phyloP scores from a whole-genome alignment of 2,888 invertebrate species.

The Dysmachus trigonus region DNA sequence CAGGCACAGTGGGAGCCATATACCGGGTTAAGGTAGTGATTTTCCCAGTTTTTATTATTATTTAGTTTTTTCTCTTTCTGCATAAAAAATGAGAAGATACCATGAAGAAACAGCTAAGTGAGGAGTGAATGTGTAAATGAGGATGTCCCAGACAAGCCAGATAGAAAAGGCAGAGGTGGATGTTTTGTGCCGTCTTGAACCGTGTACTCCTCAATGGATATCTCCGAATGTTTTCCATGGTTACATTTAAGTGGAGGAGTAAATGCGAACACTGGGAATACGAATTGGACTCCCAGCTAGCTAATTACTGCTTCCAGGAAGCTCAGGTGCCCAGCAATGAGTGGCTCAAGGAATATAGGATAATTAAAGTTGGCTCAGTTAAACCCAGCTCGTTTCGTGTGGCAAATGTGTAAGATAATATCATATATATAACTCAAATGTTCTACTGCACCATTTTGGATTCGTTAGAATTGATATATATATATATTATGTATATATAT shows the following conservation, averaged over 20 bases:
- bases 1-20: background rate
- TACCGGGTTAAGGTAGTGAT: background rate
- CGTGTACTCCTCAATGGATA: constrained; percentile 18
- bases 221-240: constrained; percentile 18
- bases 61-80: background rate
- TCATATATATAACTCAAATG: too few species aligned
- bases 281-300: background rate
- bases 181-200: background rate
- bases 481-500: too few species aligned
- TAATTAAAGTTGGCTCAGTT: background rate
- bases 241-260: background rate
- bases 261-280: background rate
- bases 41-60: background rate
- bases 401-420: constrained; percentile 4
- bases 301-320: constrained; percentile 22
- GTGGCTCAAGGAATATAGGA: constrained; percentile 21
- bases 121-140: constrained; percentile 12
- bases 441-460: constrained; percentile 9
- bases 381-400: background rate
- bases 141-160: constrained; percentile 12
- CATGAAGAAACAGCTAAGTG: background rate
- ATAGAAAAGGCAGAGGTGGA: background rate
- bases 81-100: background rate
- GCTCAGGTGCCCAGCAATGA: constrained; percentile 9
- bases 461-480: constrained; percentile 21